Conservation (phyloP, 2,113 vertebrate genomes). For the Ceyx melanurus region DNA sequence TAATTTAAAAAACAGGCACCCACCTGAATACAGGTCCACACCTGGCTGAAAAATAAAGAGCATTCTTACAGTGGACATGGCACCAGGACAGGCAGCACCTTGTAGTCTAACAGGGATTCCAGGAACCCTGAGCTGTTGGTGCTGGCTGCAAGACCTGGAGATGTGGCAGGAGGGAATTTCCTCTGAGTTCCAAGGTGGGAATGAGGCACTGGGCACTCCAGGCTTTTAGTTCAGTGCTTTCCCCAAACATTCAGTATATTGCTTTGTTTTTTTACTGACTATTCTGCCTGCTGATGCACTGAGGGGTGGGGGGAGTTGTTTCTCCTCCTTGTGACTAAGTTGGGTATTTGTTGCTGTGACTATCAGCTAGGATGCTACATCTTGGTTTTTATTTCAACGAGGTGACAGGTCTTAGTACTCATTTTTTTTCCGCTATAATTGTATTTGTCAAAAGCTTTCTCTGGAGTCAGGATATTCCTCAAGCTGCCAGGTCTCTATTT, state of each 20-base stretch:
- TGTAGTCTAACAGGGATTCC: background rate
- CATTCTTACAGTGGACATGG: background rate
- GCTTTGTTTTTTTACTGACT: background rate
- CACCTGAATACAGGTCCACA: background rate
- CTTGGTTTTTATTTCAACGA: background rate
- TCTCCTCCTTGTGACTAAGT: background rate
- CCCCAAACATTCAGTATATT: background rate
- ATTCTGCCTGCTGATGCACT: background rate
- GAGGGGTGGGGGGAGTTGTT: background rate
- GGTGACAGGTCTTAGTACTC: rapidly evolving
- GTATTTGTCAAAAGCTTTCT: background rate
- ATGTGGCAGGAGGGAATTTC: background rate
- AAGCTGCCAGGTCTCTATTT: background rate
- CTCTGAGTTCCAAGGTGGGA: background rate
- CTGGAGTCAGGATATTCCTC: background rate
- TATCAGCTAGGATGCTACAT: background rate
- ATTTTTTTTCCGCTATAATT: background rate
- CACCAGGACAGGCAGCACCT: background rate
- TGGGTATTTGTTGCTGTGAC: background rate
- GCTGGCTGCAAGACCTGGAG: background rate
- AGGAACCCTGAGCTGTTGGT: background rate
- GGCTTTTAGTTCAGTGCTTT: background rate
- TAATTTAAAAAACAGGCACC: background rate
- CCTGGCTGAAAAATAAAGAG: background rate
- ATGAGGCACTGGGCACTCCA: background rate